These are phyloP conservation scores for Eubasilissa splendida DNA, from an alignment of 2,888 invertebrate genomes.

Conservation along the genomic window DNA sequence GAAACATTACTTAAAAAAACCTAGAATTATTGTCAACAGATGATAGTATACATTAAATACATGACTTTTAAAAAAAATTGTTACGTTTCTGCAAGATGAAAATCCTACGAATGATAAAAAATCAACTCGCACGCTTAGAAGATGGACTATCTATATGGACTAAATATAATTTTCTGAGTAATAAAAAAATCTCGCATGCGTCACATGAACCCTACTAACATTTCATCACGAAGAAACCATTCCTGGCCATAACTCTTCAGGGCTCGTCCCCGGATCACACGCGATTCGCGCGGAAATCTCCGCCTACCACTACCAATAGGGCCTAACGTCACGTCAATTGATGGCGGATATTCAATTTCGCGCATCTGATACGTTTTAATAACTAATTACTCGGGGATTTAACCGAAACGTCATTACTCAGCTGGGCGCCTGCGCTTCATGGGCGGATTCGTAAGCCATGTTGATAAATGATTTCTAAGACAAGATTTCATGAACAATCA, in stretches of 20 bases:
- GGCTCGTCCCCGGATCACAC: constrained; percentile 21
- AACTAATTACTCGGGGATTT: constrained; percentile 58
- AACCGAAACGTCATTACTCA: constrained; percentile 57
- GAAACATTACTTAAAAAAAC: too few relatives aligned
- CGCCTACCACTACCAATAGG: neutral
- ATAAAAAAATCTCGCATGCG: too few relatives aligned
- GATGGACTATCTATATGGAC: too few relatives aligned
- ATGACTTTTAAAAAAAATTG: too few relatives aligned
- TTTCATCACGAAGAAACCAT: constrained; percentile 9
- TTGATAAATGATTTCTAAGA: too few relatives aligned
- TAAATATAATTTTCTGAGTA: too few relatives aligned
- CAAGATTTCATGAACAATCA: too few relatives aligned
- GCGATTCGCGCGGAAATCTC: constrained; percentile 2
- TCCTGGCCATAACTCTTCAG: constrained; percentile 1
- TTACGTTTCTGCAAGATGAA: too few relatives aligned
- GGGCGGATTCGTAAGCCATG: neutral
- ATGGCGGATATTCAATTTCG: constrained; percentile 58
- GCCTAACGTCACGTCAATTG: constrained; percentile 52
- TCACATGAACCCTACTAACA: neutral
- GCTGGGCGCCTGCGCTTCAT: neutral
- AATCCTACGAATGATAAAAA: too few relatives aligned
- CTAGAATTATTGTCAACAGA: too few relatives aligned
- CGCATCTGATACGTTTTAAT: constrained; percentile 58
- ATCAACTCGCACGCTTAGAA: too few relatives aligned
- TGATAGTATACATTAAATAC: too few relatives aligned